Evolutionary conservation across 2,113 vertebrate genomes (phyloP).

Genomic region (Podocnemis expansa): DNA sequence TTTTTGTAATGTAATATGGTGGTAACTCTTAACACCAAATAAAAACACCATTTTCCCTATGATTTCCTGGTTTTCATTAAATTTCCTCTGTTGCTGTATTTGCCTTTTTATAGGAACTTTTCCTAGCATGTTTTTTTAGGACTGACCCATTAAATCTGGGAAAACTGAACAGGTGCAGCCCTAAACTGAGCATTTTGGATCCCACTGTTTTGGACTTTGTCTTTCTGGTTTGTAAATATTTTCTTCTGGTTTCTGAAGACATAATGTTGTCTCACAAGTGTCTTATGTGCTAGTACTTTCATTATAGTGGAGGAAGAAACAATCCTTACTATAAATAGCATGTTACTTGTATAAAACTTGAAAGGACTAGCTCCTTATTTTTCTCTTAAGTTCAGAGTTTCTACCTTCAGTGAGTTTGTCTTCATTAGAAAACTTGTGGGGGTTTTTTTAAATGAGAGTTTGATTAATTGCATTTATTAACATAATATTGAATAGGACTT

Average conservation of each 20-base stretch:
- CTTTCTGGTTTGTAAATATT: neutral
- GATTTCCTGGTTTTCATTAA: neutral
- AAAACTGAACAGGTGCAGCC: neutral
- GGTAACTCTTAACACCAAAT: neutral
- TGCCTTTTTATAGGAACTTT: neutral
- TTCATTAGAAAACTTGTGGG: conserved; percentile 6
- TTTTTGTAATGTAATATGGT: neutral
- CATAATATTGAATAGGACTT: neutral
- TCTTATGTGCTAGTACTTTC: neutral
- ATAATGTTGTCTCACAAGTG: neutral
- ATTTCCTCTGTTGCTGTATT: neutral
- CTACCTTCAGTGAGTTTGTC: neutral
- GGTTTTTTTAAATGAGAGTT: too few relatives aligned
- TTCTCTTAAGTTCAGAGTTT: neutral
- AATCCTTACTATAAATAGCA: conserved; percentile 34
- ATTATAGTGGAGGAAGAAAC: neutral
- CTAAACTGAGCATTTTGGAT: neutral
- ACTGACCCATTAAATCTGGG: neutral
- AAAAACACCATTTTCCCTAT: neutral
- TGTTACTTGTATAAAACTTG: neutral
- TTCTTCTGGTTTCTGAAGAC: neutral
- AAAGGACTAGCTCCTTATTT: neutral
- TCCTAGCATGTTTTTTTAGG: neutral
- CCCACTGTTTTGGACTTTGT: conserved; percentile 5
- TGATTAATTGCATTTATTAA: too few relatives aligned